Evolutionary conservation across 1,140 invertebrate genomes (phyloP).

Genomic region (Tribolium madens): DNA sequence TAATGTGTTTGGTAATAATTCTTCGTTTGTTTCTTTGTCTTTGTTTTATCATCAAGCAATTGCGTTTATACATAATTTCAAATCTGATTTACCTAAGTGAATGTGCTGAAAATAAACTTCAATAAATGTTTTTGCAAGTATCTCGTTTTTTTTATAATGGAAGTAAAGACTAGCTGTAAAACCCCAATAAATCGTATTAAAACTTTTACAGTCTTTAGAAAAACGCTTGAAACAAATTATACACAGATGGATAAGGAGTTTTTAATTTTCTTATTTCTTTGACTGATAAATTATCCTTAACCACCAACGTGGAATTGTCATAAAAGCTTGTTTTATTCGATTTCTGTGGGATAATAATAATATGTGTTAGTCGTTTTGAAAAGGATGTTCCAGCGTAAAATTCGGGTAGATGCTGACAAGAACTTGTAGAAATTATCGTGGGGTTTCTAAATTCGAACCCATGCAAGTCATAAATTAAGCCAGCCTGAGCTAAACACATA

Average conservation of each 20-base stretch:
- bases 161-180: no score
- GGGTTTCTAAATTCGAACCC: conserved; percentile 19
- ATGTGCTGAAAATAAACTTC: no score
- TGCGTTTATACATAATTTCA: no score
- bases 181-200: neutral
- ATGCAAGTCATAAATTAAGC: conserved; percentile 12
- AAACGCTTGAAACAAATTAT: neutral
- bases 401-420: conserved; percentile 1
- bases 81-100: no score
- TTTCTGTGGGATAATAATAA: neutral
- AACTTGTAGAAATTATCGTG: neutral
- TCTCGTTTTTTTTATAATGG: no score
- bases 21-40: neutral
- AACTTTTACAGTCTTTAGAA: neutral
- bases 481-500: conserved; percentile 23
- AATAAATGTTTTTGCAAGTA: no score
- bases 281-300: neutral
- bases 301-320: neutral
- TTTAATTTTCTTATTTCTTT: neutral
- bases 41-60: neutral
- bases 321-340: neutral
- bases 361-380: neutral
- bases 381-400: neutral
- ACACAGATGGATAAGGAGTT: neutral
- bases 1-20: neutral